Base-by-base conservation (phyloP, 23 tunicate species). In the Halocynthia roretzi region DNA sequence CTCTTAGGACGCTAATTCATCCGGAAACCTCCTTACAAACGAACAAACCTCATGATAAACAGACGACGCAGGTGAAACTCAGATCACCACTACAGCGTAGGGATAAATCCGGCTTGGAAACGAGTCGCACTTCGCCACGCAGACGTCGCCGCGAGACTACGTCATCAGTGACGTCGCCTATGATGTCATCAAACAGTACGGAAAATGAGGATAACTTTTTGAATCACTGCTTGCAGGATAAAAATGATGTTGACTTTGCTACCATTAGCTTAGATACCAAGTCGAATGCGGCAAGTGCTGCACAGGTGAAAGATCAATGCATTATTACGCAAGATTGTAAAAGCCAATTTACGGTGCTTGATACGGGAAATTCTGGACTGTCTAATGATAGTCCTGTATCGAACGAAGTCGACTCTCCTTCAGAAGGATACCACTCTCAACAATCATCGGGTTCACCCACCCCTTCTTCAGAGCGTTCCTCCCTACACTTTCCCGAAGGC, bases 381-480 rank as follows among this genome's bases (percentile, higher is more conserved):
- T 31, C 44, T 31, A 14, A 62, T n/a, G 78, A 74, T 15, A 54
- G 44, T 7, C 17, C 78, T 8, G 5, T 14, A 17, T 53, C 66
- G 14, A 74, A 74, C 56, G 84, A 80, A 50, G 72, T 48, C 11
- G 75, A 61, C 9, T 80, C 84, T 7, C 96, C 96, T 6, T 89
- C 96, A 23, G 96, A 89, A 60, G 96, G 96, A 6, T 89, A 89
- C 80, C 96, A 89, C 56, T 89, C 96, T 6, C 96, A 89, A 80
- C 96, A 89, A 69, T 84, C 89, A 18, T 89, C 96, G n/a, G 96
- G 96, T 6, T 89, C 96, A 8, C 96, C 96, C 10, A 89, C 96
- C 5, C 96, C 96, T 11, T 85, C 71, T 56, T 50, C 76, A 10
- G 96, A 89, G 66, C 75, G 82, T 58, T 80, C 84, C 14, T 63